phyloP scores from a whole-genome alignment of 2,113 vertebrate species.

The Engystomops pustulosus region DNA sequence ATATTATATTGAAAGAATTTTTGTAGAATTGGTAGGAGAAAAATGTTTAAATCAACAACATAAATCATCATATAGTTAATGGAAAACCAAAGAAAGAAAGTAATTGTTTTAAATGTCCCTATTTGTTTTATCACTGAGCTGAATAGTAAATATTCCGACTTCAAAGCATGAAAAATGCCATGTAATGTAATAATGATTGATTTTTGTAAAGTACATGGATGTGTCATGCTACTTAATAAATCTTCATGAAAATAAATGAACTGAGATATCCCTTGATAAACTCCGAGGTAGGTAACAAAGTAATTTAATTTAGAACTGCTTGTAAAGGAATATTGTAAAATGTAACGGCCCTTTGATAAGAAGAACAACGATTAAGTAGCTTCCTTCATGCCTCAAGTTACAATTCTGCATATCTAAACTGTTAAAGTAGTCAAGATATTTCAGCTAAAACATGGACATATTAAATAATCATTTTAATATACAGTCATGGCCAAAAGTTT shows the following conservation, averaged over 20 bases:
- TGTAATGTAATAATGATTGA: constrained; percentile 27
- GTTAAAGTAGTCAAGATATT: background rate
- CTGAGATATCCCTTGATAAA: constrained; percentile 27
- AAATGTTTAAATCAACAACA: constrained; percentile 14
- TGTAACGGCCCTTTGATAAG: background rate
- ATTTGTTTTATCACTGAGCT: constrained; percentile 32
- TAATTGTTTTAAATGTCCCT: constrained; percentile 6
- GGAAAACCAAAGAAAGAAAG: constrained; percentile 12
- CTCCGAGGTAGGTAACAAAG: constrained; percentile 23
- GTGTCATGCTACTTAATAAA: constrained; percentile 33
- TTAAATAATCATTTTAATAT: background rate
- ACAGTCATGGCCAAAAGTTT: too few species aligned
- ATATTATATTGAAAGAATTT: background rate
- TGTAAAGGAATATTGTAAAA: constrained; percentile 16
- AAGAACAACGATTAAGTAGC: constrained; percentile 10
- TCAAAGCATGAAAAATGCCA: constrained; percentile 24
- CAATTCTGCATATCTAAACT: background rate
- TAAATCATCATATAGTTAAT: constrained; percentile 19
- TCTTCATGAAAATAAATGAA: constrained; percentile 38
- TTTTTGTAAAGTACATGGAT: constrained; percentile 25
- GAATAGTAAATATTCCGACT: constrained; percentile 26
- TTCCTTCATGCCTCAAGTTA: background rate
- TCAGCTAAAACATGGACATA: background rate
- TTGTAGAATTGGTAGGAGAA: background rate
- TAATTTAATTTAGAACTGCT: constrained; percentile 33